These are phyloP conservation scores for Leptogaster cylindrica DNA, from an alignment of 2,888 invertebrate genomes.

Conservation along the genomic window DNA sequence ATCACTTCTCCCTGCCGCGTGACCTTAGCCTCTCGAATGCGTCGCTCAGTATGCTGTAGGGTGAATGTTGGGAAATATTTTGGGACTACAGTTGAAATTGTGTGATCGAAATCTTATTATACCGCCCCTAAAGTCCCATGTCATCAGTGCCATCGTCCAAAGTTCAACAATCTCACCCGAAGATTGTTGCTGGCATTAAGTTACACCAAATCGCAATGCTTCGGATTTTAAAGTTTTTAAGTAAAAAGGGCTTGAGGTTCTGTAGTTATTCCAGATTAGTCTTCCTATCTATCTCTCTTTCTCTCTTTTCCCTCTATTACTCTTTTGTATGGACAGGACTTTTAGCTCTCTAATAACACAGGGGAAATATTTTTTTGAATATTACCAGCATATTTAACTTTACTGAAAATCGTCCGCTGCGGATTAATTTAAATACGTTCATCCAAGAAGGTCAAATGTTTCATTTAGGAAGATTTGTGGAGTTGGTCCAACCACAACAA, in stretches of 20 bases:
- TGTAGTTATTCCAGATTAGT: conserved; percentile 14
- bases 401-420: not conserved
- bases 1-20: conserved; percentile 3
- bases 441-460: conserved; percentile 8
- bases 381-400: conserved; percentile 10
- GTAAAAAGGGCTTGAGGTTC: conserved; percentile 21
- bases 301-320: too few species aligned
- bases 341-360: too few species aligned
- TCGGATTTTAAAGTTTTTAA: conserved; percentile 16
- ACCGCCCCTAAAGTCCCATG: conserved; percentile 28
- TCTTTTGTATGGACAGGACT: too few species aligned
- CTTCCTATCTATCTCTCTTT: too few species aligned
- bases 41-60: conserved; percentile 21
- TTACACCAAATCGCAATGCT: conserved; percentile 19
- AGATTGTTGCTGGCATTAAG: conserved; percentile 28
- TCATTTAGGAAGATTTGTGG: conserved; percentile 9
- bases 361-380: conserved; percentile 23
- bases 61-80: conserved; percentile 31
- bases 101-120: conserved; percentile 37
- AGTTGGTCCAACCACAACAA: not conserved
- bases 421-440: conserved; percentile 22
- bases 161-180: conserved; percentile 27
- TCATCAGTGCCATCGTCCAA: conserved; percentile 29
- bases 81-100: conserved; percentile 36
- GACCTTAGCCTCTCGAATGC: conserved; percentile 6